Evolutionary conservation across 1,140 invertebrate species (phyloP).

Genomic region (Nephotettix cincticeps): DNA sequence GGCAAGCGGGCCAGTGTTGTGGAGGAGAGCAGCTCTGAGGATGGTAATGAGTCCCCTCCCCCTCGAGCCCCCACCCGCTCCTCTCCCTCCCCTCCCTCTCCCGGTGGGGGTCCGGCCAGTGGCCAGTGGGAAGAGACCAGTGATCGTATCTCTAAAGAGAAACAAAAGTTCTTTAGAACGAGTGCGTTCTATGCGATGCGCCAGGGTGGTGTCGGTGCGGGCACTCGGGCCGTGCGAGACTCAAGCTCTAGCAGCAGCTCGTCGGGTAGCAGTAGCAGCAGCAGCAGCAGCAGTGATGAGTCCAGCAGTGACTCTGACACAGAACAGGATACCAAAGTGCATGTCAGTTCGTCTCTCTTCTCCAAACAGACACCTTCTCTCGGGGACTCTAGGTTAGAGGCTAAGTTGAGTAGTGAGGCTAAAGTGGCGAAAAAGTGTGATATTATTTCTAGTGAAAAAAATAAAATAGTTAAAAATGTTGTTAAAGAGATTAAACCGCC

Average conservation of each 20-base stretch:
- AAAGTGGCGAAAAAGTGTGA: conserved; percentile 26
- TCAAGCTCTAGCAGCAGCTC: conserved; percentile 46
- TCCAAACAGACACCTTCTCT: conserved; percentile 11
- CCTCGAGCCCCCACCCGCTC: conserved; percentile 45
- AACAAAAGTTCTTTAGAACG: conserved; percentile 80
- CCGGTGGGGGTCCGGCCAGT: conserved; percentile 50
- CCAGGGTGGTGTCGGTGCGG: conserved; percentile 47
- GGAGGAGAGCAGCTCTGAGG: conserved; percentile 55
- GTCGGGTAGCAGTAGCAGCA: conserved; percentile 36
- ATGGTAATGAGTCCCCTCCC: conserved; percentile 57
- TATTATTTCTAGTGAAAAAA: conserved; percentile 27
- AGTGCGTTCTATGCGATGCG: conserved; percentile 66
- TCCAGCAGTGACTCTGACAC: not conserved
- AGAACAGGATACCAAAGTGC: conserved; percentile 45
- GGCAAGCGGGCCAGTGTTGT: conserved; percentile 45
- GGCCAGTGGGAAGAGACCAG: conserved; percentile 46
- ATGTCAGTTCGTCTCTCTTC: conserved; percentile 31
- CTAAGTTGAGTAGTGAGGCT: conserved; percentile 14
- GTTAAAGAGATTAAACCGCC: conserved; percentile 13
- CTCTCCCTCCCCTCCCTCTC: conserved; percentile 48
- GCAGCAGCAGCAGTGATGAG: conserved; percentile 24
- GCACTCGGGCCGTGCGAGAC: conserved; percentile 26
- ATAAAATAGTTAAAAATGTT: not conserved
- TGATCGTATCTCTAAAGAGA: conserved; percentile 80
- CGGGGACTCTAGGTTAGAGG: not conserved